These are phyloP conservation scores for Bubo scandiacus DNA, from an alignment of 2,113 vertebrate genomes.

Conservation along the genomic window DNA sequence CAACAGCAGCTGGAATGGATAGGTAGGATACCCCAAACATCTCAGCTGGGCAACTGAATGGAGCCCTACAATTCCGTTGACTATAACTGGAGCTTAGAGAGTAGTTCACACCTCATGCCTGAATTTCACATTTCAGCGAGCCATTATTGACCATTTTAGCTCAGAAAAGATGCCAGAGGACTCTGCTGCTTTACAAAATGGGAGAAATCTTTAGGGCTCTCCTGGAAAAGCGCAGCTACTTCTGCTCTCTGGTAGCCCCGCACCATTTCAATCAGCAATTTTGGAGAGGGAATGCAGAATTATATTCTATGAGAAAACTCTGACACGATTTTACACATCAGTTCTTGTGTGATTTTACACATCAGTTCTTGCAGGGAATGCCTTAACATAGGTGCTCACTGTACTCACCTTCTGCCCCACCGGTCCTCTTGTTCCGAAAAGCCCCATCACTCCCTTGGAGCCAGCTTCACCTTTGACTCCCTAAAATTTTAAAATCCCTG, in stretches of 20 bases:
- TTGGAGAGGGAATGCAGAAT: background rate
- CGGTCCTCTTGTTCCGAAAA: constrained; percentile 84
- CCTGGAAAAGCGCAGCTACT: background rate
- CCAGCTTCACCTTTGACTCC: constrained; percentile 87
- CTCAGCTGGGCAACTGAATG: background rate
- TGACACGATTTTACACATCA: background rate
- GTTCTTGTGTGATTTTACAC: background rate
- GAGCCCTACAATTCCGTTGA: rapidly evolving
- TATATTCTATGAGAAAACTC: rapidly evolving
- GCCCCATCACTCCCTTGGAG: constrained; percentile 82
- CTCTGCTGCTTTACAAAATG: background rate
- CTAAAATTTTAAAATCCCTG: constrained; percentile 17
- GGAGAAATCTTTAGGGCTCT: background rate
- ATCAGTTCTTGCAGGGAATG: background rate
- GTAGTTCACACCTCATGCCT: rapidly evolving
- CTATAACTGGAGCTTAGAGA: background rate
- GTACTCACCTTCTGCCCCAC: constrained; percentile 85
- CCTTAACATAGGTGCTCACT: background rate
- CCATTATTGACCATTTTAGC: background rate
- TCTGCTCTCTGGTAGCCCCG: background rate
- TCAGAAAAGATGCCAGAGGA: background rate
- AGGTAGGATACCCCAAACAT: background rate
- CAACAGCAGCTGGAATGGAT: background rate
- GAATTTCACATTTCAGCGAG: background rate
- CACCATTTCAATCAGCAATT: background rate